Evolutionary conservation across 1,140 invertebrate genomes (phyloP), one percentile per base, ranked within the genome.

Genomic region (Brevipalpus yothersi): DNA sequence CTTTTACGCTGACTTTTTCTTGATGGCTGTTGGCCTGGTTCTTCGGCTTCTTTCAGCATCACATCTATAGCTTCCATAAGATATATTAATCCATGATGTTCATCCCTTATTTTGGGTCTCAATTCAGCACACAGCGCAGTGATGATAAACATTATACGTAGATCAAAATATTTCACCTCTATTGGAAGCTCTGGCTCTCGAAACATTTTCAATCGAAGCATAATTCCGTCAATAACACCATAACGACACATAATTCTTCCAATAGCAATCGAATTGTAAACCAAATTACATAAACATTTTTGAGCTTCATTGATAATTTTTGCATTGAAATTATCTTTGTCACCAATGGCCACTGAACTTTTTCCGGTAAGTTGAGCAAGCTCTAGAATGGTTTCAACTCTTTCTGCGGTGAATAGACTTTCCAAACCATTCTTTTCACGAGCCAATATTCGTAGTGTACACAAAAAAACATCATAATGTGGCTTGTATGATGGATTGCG

Each of bases 241-340:
- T 82, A 84, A 63, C 80, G 75, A 54, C 78, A 69, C 70, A 84
- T 82, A 43, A 82, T 71, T 60, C 73, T 74, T 62, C 82, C 80
- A 0, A 81, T 79, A 53, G 77, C 76, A 54, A 70, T 67, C 72
- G 82, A 86, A 68, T 92, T 87, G 68, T 79, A 92, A 53, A 90
- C 74, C 51, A 93, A 71, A 72, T 95, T 95, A 67, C 84, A 91
- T 3, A 94, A 69, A 68, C 86, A 82, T 72, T 93, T 95, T 53
- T 86, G 70, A 0, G 84, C 80, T 72, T 92, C 88, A 9, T 83
- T 67, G 12, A 76, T 76, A 63, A 80, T 79, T 79, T 40, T 56
- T 2, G 45, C 41, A 60, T 61, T 58, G 40, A 63, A 63, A 31
- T 17, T 15, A 43, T 60, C 40, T 51, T 43, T 64, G 15, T 60